Conservation (phyloP, 2,113 vertebrate genomes). For the Embiotoca jacksoni region DNA sequence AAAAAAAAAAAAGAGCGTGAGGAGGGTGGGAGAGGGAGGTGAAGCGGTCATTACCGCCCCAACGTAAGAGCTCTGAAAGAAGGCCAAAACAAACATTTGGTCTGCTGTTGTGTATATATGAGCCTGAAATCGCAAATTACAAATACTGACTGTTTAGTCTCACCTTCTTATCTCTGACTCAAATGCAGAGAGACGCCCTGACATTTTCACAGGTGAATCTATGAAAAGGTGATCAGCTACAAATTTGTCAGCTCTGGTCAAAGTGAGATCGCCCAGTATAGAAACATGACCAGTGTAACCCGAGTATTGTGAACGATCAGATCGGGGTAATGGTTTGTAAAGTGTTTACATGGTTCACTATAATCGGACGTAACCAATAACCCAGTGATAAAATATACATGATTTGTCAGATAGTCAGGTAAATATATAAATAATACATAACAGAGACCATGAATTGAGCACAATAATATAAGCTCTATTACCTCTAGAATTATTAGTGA, state of each 20-base stretch:
- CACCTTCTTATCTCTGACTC: constrained; percentile 31
- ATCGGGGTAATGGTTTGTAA: constrained; percentile 58
- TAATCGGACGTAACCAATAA: constrained; percentile 46
- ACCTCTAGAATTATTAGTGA: neutral
- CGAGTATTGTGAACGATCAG: constrained; percentile 46
- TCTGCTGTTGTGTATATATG: constrained; percentile 50
- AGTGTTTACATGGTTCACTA: constrained; percentile 50
- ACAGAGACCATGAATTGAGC: neutral
- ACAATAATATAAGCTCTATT: constrained; percentile 1
- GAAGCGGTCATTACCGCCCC: constrained; percentile 73
- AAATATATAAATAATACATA: neutral
- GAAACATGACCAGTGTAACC: constrained; percentile 20
- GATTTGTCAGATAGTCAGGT: constrained; percentile 27
- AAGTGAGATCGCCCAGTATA: neutral
- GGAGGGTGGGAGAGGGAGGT: constrained; percentile 27
- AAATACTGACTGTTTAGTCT: constrained; percentile 31
- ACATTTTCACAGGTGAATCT: constrained; percentile 55
- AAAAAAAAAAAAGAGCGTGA: constrained; percentile 22
- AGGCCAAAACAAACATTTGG: constrained; percentile 68
- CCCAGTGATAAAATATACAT: constrained; percentile 51
- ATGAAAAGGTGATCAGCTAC: constrained; percentile 12
- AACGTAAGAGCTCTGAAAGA: constrained; percentile 71
- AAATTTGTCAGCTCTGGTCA: constrained; percentile 4
- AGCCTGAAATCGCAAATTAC: constrained; percentile 30
- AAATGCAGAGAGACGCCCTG: neutral